Base-by-base conservation (phyloP, 2,888 invertebrate species). In the Serripes groenlandicus region DNA sequence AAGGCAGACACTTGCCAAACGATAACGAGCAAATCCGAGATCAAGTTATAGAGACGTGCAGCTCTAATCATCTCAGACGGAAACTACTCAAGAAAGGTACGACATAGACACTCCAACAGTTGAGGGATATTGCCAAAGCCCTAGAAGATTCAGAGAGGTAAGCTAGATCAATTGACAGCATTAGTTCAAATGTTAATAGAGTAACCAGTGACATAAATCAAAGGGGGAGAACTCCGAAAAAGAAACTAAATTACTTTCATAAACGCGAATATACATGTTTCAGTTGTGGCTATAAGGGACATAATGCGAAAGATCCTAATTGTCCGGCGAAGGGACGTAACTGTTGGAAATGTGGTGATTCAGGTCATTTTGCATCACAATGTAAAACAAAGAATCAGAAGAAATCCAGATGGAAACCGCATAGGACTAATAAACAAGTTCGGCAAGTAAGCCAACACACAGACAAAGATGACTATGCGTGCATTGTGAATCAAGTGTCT, bases 351-450 rank as follows among this genome's bases (percentile, higher is more conserved):
- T 76, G 70, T 76, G 2, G 58, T 9, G 35, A 28, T 5, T 28
- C 58, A 21, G 58, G 42, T 26, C 70, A 60, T 62, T 70, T 76
- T 71, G 70, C 34, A 21, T 74, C 60, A 32, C 7, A 30, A 4
- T 83, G 79, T 58, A 78, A 71, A 56, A 79, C 73, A 49, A 76
- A 76, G 58, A 32, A 23, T 26, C 30, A 42, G 18, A 23, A 23
- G 34, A n/a, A 52, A 0, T 7, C n/a, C n/a, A n/a, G n/a, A n/a
- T n/a, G n/a, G n/a, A n/a, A n/a, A n/a, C n/a, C n/a, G n/a, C 54
- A 54, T 21, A 69, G n/a, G 9, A 26, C n/a, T 35, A 15, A 66
- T 21, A 66, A 35, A 66, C 21, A 35, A 4, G 9, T n/a, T 5
- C 32, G 9, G 35, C 35, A 15, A 18, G 37, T 35, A 21, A 37